Evolutionary conservation across 2,113 vertebrate species (phyloP), one percentile per base, ranked within the genome.

Genomic region (Pipa parva): DNA sequence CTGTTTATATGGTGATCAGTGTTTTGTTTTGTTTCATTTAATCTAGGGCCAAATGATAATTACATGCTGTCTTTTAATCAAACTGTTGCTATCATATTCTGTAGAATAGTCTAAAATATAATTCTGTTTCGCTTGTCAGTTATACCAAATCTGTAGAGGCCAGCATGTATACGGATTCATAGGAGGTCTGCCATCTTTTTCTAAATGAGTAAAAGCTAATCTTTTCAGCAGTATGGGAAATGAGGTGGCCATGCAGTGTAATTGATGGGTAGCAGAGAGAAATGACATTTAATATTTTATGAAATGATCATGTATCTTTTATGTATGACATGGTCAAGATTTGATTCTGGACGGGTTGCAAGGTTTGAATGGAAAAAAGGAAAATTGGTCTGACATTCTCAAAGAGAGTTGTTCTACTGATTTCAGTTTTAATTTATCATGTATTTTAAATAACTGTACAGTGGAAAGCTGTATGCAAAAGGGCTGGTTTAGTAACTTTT

Each of bases 131-230:
- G n/a, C n/a, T n/a, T n/a, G n/a, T n/a, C n/a, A 31, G 10, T 31
- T 5, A 6, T 10, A 6, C 29, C 15, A n/a, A 10, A 42, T 42
- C 62, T 75, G 51, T 1, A 1, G 60, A 24, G 37, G 71, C 58
- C 72, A 51, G 62, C 79, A 33, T 2, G 7, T 71, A 58, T 63
- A 62, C 66, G 33, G 59, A 72, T 74, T 70, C 72, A 50, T 69
- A 64, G 59, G 78, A 73, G 76, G 50, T 64, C 63, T 70, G 29
- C 60, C 29, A 74, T 55, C 46, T 58, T 28, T 51, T 64, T 57
- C 57, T 63, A 45, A 63, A 63, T 15, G 4, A 42, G 21, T 39
- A 17, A 8, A 50, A 63, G 48, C 71, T 73, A 68, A 45, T 78
- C 63, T 74, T 15, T 50, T 42, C 55, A 65, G 42, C 70, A 69